These are phyloP conservation scores for Typhlichthys eigenmanni DNA, from an alignment of 2,797 vertebrate genomes.

Conservation along the genomic window DNA sequence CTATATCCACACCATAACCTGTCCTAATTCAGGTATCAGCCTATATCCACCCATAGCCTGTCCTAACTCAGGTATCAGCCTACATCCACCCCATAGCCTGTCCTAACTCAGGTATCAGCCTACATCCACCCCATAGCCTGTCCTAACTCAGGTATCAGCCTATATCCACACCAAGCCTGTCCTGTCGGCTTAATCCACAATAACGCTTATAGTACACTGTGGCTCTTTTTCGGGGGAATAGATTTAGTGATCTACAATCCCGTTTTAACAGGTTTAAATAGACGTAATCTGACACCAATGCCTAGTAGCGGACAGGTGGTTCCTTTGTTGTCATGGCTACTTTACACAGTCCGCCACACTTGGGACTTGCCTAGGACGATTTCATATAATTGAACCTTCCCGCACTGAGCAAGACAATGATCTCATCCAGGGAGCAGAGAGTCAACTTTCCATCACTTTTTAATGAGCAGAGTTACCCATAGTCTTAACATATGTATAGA, in stretches of 20 bases:
- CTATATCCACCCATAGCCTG: neutral
- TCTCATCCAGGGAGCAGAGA: slow-evolving; percentile 20
- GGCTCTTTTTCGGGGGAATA: too few species aligned
- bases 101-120: too few species aligned
- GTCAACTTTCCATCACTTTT: slow-evolving; percentile 49
- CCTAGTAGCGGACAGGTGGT: slow-evolving; percentile 46
- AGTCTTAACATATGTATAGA: slow-evolving; percentile 6
- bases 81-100: too few species aligned
- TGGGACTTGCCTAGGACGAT: slow-evolving; percentile 4
- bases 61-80: too few species aligned
- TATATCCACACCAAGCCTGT: too few species aligned
- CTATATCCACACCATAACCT: slow-evolving; percentile 60
- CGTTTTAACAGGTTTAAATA: too few species aligned
- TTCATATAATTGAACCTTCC: slow-evolving; percentile 12
- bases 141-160: too few species aligned
- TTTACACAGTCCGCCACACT: slow-evolving; percentile 25
- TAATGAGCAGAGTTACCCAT: slow-evolving; percentile 30
- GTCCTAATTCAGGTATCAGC: slow-evolving; percentile 75
- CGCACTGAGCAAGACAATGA: slow-evolving; percentile 11
- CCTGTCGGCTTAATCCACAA: too few species aligned
- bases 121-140: too few species aligned
- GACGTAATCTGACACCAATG: too few species aligned
- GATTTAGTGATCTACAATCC: too few species aligned
- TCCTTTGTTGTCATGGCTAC: slow-evolving; percentile 58
- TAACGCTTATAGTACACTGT: too few species aligned